Base-by-base conservation (phyloP, 2,888 invertebrate species). In the Hydraecia micacea region DNA sequence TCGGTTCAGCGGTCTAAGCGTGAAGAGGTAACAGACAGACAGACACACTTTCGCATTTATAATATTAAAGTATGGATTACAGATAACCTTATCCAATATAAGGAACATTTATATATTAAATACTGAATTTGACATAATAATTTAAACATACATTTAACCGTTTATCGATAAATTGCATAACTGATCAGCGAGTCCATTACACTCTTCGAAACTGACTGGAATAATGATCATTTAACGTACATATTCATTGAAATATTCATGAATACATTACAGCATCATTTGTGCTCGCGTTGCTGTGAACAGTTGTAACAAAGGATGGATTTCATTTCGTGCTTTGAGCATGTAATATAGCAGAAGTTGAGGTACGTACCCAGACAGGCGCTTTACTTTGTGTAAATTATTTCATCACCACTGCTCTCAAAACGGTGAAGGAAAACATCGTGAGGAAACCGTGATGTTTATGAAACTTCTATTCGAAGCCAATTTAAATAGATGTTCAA, bases 171-270 rank as follows among this genome's bases (percentile, higher is more conserved):
- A 60, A 58, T 80, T 63, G 25, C n/a, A 70, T 52, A 21, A 46
- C 36, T 55, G 60, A 39, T 67, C 46, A 77, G 21, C 13, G 52
- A 36, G 69, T 66, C 36, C 58, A 46, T 65, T 69, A 58, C 28
- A 21, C 55, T 76, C 46, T 36, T 55, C 55, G 49, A n/a, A 65
- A 58, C 15, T 28, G 55, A 58, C 60, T n/a, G 69, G 74, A 67
- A 83, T 83, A 83, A 63, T 58, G 15, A 36, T 28, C n/a, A 70
- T 9, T 63, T 67, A 49, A 79, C 60, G 65, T 58, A 46, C n/a
- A 70, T 75, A 66, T 73, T 62, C 76, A 63, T n/a, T 76, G 65
- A 70, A 75, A 70, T 80, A 80, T 84, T 75, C 84, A 83, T 84
- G 84, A 70, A 84, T 74, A 75, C 32, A 75, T 80, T 72, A 75